phyloP scores from a whole-genome alignment of 2,113 vertebrate genomes.

The Menura novaehollandiae region DNA sequence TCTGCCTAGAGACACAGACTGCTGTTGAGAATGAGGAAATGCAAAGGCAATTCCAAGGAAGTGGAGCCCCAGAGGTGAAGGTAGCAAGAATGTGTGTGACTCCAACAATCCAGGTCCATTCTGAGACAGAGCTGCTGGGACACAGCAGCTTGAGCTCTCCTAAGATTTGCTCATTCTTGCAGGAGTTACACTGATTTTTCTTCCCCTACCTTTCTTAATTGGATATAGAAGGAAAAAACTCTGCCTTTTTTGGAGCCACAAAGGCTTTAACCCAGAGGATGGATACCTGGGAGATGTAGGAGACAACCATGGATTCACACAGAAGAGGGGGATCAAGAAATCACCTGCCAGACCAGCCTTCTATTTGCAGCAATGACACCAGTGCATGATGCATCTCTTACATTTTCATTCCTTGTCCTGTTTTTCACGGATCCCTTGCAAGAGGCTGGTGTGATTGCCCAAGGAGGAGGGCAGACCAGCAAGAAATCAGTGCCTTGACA shows the following conservation, averaged over 20 bases:
- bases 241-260: background rate
- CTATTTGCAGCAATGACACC: background rate
- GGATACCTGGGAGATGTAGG: background rate
- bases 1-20: background rate
- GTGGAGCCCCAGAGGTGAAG: background rate
- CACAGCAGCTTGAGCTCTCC: background rate
- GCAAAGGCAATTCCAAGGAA: background rate
- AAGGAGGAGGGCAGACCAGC: background rate
- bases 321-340: background rate
- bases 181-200: background rate
- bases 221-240: background rate
- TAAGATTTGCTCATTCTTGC: conserved; percentile 6
- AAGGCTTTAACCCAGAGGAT: background rate
- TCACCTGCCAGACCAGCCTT: background rate
- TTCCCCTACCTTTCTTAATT: background rate
- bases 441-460: background rate
- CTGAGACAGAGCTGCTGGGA: background rate
- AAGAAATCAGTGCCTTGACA: background rate
- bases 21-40: background rate
- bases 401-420: background rate
- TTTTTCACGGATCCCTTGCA: background rate
- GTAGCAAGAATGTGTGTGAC: background rate
- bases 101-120: accelerated
- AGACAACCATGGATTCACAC: accelerated
- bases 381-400: background rate